Base-by-base conservation (phyloP, 1,140 invertebrate genomes). In the Panagrolaimus sp. region DNA sequence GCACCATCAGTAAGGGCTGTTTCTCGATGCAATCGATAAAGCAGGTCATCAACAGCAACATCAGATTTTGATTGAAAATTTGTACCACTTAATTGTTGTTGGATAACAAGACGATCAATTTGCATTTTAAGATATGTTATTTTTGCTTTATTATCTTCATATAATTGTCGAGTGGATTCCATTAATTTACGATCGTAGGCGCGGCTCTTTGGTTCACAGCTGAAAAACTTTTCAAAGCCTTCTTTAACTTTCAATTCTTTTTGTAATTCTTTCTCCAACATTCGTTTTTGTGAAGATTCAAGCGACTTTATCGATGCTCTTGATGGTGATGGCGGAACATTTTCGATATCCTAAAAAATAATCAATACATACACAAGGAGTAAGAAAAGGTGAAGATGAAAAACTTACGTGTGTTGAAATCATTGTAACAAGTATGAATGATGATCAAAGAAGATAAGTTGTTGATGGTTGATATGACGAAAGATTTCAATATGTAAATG, bases 1-100 rank as follows among this genome's bases (percentile, higher is more conserved):
- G 95, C 94, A 24, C 96, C 96, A 84, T 98, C 95, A 1, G 93
- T 91, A 17, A 98, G 92, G 55, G 95, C 94, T 62, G 92, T 91
- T 85, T 99, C 96, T 75, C 98, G 96, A 73, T 91, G 88, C 24
- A 98, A 85, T 74, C 94, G 88, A 86, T 98, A 94, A 67, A 94
- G 88, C 64, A 99, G 86, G 83, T 98, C 94, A 82, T 96, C 93
- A 75, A 98, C 92, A 78, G 94, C 87, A 75, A 95, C 89, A 84
- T 98, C 95, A 66, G 48, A 55, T 38, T 68, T 73, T 71, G 46
- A 45, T 70, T 76, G 78, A 46, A 47, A 70, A 47, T 47, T 15
- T 17, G 4, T 7, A 67, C 15, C 10, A 4, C 4, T n/a, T 0
- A 10, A 70, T 15, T 63, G 45, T 32, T 52, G 45, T 28, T 45